Evolutionary conservation across 2,113 vertebrate genomes (phyloP).

Genomic region (Peromyscus californicus): DNA sequence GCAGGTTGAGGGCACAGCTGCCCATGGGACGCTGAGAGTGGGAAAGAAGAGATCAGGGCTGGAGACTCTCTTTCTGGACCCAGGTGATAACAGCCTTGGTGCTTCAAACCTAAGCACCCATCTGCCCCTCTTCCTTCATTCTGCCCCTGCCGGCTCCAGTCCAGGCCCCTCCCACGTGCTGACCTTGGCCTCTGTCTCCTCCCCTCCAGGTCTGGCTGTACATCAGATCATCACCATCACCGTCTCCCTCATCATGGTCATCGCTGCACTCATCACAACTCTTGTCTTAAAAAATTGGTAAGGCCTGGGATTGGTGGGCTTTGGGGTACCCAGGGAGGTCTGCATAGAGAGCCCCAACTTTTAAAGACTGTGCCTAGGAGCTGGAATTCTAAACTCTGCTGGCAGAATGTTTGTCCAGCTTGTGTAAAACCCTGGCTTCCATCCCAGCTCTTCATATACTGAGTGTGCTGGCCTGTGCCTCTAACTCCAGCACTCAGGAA

Average conservation of each 20-base stretch:
- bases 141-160: neutral
- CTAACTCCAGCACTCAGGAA: neutral
- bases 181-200: conserved; percentile 58
- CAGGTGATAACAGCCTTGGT: neutral
- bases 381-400: neutral
- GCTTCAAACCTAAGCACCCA: neutral
- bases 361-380: neutral
- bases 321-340: accelerated
- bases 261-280: conserved; percentile 99
- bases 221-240: conserved; percentile 99
- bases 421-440: neutral
- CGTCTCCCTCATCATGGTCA: conserved; percentile 99
- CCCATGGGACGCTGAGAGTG: accelerated
- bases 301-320: conserved; percentile 74
- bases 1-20: neutral
- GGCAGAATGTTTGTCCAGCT: neutral
- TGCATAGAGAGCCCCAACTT: too few relatives aligned
- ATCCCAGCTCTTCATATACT: neutral
- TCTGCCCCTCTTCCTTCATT: too few relatives aligned
- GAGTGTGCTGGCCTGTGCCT: too few relatives aligned
- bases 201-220: conserved; percentile 95
- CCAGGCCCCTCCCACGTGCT: neutral
- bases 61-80: neutral
- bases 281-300: conserved; percentile 99
- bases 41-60: neutral